phyloP scores from a whole-genome alignment of 1,140 invertebrate species.

The Drosophila virilis region DNA sequence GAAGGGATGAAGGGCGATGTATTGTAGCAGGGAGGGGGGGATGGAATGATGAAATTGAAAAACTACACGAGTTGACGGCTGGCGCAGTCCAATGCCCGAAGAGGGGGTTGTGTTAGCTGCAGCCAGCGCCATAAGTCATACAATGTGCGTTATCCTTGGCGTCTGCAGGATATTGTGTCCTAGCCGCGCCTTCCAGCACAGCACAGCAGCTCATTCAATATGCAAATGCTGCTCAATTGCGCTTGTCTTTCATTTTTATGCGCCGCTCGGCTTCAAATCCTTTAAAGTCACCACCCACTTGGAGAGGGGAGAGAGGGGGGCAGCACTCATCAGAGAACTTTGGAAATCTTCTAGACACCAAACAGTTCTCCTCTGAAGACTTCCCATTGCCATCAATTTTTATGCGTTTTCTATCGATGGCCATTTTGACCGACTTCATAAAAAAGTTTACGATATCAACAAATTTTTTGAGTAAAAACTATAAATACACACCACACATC shows the following conservation, averaged over 20 bases:
- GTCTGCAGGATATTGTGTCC: conserved; percentile 34
- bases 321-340: conserved; percentile 27
- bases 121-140: conserved; percentile 73
- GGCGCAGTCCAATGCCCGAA: background rate
- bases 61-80: conserved; percentile 41
- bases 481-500: conserved; percentile 52
- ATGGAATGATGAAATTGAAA: conserved; percentile 76
- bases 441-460: conserved; percentile 75
- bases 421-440: conserved; percentile 78
- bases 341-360: conserved; percentile 5
- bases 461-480: conserved; percentile 52
- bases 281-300: conserved; percentile 53
- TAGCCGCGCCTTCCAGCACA: conserved; percentile 10
- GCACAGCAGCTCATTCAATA: conserved; percentile 55
- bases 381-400: conserved; percentile 68
- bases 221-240: conserved; percentile 79
- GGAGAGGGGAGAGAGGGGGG: background rate
- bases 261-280: conserved; percentile 30
- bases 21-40: conserved; percentile 4
- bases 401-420: conserved; percentile 74
- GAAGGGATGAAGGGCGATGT: background rate
- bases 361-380: conserved; percentile 35
- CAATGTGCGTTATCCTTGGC: conserved; percentile 76
- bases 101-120: conserved; percentile 9
- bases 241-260: conserved; percentile 71